Conservation (phyloP, 2,888 invertebrate species). For the Criorhina ranunculi region DNA sequence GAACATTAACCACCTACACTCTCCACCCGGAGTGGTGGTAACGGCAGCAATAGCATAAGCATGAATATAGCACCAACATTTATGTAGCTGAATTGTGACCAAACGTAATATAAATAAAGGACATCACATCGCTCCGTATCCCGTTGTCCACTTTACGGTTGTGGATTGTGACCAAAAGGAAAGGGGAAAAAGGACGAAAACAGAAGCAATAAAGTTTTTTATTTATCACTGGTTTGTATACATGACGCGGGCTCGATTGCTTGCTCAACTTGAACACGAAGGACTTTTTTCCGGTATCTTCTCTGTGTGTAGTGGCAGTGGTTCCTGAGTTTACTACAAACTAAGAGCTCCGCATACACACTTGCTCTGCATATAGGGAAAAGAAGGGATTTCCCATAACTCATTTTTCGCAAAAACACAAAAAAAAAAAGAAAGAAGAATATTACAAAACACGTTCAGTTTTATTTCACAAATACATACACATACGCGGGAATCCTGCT, state of each 20-base stretch:
- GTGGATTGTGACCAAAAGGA: constrained; percentile 12
- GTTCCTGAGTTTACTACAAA: constrained; percentile 20
- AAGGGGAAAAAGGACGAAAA: constrained; percentile 9
- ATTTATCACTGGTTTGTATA: constrained; percentile 46
- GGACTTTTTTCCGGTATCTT: constrained; percentile 8
- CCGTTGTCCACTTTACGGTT: constrained; percentile 14
- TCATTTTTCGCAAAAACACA: constrained; percentile 14
- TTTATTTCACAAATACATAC: constrained; percentile 6
- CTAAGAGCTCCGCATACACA: not conserved
- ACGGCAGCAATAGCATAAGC: constrained; percentile 18
- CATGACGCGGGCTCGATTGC: constrained; percentile 36
- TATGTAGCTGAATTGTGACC: constrained; percentile 39
- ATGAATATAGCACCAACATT: constrained; percentile 45
- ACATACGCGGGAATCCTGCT: constrained; percentile 5
- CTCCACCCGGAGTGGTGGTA: constrained; percentile 4
- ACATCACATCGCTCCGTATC: constrained; percentile 21
- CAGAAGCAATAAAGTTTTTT: constrained; percentile 35
- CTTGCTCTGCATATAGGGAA: not conserved
- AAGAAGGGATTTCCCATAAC: constrained; percentile 8
- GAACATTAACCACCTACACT: constrained; percentile 30
- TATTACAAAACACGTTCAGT: constrained; percentile 15
- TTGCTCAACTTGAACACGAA: constrained; percentile 34
- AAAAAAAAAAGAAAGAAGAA: constrained; percentile 15
- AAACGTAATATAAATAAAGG: constrained; percentile 45
- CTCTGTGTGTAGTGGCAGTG: no score